Conservation (phyloP, 2,797 vertebrate species). For the Otolemur crassicaudatus region DNA sequence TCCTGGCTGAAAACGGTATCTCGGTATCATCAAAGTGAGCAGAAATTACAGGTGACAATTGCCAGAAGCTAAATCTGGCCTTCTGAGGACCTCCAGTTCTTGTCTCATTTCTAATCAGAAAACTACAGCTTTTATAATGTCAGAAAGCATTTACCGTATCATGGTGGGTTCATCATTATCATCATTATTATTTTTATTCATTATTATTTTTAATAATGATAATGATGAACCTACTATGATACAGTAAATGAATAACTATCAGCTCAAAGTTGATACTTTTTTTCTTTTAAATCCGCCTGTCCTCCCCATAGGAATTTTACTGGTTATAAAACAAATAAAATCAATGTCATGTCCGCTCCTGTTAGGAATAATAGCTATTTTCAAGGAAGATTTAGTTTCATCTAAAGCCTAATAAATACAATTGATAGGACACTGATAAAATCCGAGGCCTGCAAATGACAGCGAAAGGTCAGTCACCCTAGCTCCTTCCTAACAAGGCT, state of each 20-base stretch:
- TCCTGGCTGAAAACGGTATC: constrained; percentile 25
- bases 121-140: constrained; percentile 25
- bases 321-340: constrained; percentile 38
- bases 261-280: constrained; percentile 33
- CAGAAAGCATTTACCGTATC: background rate
- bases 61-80: background rate
- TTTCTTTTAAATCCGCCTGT: background rate
- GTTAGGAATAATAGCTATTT: constrained; percentile 39
- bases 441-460: background rate
- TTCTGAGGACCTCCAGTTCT: background rate
- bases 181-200: background rate
- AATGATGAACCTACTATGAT: no score
- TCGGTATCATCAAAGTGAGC: background rate
- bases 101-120: constrained; percentile 37
- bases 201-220: no score
- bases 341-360: background rate
- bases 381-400: constrained; percentile 42
- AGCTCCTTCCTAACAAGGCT: background rate
- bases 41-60: background rate
- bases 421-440: constrained; percentile 8
- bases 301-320: background rate
- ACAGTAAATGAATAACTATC: background rate
- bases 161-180: background rate
- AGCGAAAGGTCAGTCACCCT: background rate
- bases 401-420: constrained; percentile 44